phyloP scores from a whole-genome alignment of 2,888 invertebrate genomes.

The Dorcus parallelipipedus region DNA sequence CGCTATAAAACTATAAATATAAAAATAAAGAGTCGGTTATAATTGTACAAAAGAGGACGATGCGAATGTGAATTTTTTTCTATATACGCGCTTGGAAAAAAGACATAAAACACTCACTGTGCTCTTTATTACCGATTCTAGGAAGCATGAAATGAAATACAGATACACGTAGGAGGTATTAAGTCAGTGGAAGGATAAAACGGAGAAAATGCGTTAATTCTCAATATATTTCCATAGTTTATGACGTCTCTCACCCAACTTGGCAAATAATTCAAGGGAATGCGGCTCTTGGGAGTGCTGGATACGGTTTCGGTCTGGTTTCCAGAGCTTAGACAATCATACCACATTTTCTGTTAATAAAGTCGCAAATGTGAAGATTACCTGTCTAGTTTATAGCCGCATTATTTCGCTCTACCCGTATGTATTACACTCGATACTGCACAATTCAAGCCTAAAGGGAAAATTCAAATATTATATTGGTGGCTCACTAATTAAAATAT shows the following conservation, averaged over 20 bases:
- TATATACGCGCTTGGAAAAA: too few relatives aligned
- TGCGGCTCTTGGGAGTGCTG: slow-evolving; percentile 20
- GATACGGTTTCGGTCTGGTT: slow-evolving; percentile 22
- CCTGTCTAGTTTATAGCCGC: slow-evolving; percentile 20
- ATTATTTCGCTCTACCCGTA: slow-evolving; percentile 18
- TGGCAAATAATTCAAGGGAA: slow-evolving; percentile 24
- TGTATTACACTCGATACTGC: neutral
- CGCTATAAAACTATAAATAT: neutral
- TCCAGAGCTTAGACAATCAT: slow-evolving; percentile 22
- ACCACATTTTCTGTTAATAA: slow-evolving; percentile 26
- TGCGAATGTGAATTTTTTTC: too few relatives aligned
- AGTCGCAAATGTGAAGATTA: slow-evolving; percentile 27
- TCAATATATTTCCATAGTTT: slow-evolving; percentile 23
- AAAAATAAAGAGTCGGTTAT: too few relatives aligned
- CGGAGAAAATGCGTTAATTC: slow-evolving; percentile 18
- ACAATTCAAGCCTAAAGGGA: too few relatives aligned
- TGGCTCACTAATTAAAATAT: too few relatives aligned
- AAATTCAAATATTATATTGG: too few relatives aligned
- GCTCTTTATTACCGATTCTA: too few relatives aligned
- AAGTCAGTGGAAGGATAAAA: neutral
- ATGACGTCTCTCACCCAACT: slow-evolving; percentile 21
- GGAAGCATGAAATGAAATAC: too few relatives aligned
- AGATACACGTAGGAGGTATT: too few relatives aligned
- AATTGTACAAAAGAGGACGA: too few relatives aligned
- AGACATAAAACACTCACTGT: too few relatives aligned